These are phyloP conservation scores for Enhydra lutris DNA, from an alignment of 2,113 vertebrate genomes.

Conservation along the genomic window DNA sequence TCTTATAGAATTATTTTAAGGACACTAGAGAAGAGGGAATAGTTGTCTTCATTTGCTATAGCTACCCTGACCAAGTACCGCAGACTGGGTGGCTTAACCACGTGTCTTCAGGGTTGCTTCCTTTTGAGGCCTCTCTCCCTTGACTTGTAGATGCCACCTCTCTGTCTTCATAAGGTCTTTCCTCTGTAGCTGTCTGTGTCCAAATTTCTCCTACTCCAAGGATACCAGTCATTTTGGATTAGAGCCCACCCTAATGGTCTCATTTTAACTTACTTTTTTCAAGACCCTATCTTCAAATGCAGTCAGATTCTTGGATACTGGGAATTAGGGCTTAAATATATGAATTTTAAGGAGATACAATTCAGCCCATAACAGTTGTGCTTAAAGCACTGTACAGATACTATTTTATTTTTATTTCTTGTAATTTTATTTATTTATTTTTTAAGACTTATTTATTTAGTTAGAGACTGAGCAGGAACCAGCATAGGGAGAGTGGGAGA, in stretches of 20 bases:
- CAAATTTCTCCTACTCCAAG: background rate
- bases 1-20: background rate
- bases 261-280: background rate
- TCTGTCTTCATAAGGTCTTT: background rate
- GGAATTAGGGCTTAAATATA: background rate
- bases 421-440: background rate
- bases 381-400: background rate
- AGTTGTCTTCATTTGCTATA: background rate
- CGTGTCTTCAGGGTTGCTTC: background rate
- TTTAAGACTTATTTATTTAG: background rate
- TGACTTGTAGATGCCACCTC: rapidly evolving
- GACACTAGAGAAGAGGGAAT: background rate
- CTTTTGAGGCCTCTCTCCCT: background rate
- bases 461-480: background rate
- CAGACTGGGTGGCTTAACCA: background rate
- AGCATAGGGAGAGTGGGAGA: background rate
- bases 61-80: background rate
- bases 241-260: background rate
- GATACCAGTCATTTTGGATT: background rate
- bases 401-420: background rate
- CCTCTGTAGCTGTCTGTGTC: background rate
- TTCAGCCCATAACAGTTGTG: background rate
- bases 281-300: background rate
- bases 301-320: background rate
- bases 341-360: background rate